Evolutionary conservation across 2,113 vertebrate species (phyloP), one percentile per base, ranked within the genome.

Genomic region (Chionomys nivalis): DNA sequence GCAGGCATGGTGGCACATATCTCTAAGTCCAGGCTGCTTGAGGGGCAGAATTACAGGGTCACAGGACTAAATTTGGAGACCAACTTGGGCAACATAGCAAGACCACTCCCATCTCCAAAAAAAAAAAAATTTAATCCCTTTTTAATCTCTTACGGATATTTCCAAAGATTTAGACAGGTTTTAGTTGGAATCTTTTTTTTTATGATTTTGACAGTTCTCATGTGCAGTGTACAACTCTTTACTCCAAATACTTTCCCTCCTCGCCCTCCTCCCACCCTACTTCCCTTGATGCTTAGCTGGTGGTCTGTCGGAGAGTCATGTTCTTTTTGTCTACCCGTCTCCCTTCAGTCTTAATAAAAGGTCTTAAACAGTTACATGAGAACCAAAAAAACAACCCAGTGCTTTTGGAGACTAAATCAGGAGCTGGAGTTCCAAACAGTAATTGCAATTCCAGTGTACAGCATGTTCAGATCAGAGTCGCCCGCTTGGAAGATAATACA

Each of bases 281-380:
- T 75, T 95, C 94, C 93, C 94, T 81, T 98, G 87, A 58, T 98
- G 98, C 98, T 97, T 82, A 92, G 89, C 97, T 91, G 81, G 58
- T 97, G 82, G 92, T 97, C 28, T 97, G 89, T 93, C 94, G 94
- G 95, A 98, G 94, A 97, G 70, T 96, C 82, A 42, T 98, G 42
- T 98, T 98, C 96, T 98, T 97, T 98, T 97, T 98, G 92, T 97
- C 97, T 97, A 91, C 97, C 97, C 96, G 93, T 97, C 96, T 96
- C 95, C 96, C 96, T 98, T 78, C 97, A 99, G 99, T 99, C 95
- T 98, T 99, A 96, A 99, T 99, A 94, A 99, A 99, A 98, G 99
- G 99, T 96, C 99, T 99, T 96, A 99, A 99, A 97, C 99, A 99
- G 96, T 98, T 99, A 96, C 99, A 99, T 78, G 99, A 99, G 94